phyloP scores from a whole-genome alignment of 2,113 vertebrate genomes.

The Bettongia penicillata region DNA sequence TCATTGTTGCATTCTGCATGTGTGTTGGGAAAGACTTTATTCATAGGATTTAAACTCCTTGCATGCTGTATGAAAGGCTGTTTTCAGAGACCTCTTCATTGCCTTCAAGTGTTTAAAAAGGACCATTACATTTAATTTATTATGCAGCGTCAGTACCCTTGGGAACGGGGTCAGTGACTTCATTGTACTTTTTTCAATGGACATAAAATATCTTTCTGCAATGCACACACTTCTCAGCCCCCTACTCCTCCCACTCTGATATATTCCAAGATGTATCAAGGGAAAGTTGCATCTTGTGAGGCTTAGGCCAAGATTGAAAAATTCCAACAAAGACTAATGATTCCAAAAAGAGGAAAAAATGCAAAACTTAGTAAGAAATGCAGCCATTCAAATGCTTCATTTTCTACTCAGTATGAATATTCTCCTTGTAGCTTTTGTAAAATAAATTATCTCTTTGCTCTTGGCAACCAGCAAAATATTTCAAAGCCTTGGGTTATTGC shows the following conservation, averaged over 20 bases:
- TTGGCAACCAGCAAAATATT: conserved; percentile 49
- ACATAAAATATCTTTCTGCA: conserved; percentile 22
- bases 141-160: conserved; percentile 72
- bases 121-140: conserved; percentile 78
- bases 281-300: conserved; percentile 25
- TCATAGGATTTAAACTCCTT: background rate
- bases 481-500: conserved; percentile 45
- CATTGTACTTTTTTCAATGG: conserved; percentile 64
- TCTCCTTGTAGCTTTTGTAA: background rate
- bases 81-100: conserved; percentile 68
- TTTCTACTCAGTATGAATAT: background rate
- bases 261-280: conserved; percentile 40
- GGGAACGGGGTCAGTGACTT: conserved; percentile 78
- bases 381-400: background rate
- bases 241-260: conserved; percentile 5
- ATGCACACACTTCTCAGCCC: background rate
- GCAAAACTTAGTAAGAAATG: background rate
- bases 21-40: conserved; percentile 38
- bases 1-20: background rate
- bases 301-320: conserved; percentile 64
- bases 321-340: conserved; percentile 76
- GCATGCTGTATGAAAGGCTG: conserved; percentile 15
- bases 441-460: conserved; percentile 62
- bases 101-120: conserved; percentile 78
- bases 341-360: background rate